These are phyloP conservation scores for Andrena dorsata DNA, from an alignment of 2,888 invertebrate genomes.

Conservation along the genomic window DNA sequence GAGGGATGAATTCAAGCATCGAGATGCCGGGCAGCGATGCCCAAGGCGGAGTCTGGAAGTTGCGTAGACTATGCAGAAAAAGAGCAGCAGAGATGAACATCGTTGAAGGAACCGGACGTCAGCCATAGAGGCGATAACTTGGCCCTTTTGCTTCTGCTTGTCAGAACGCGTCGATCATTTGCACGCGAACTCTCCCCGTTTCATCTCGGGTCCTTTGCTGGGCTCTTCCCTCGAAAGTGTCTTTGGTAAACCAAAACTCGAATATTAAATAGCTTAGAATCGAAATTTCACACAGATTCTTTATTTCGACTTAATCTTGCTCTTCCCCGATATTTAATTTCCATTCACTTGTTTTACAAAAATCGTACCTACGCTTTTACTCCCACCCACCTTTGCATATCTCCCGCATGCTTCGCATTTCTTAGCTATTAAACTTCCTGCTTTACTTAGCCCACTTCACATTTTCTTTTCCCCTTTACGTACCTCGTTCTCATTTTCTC, in stretches of 20 bases:
- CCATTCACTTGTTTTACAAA: no score
- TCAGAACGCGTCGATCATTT: constrained; percentile 55
- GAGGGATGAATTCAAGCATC: constrained; percentile 13
- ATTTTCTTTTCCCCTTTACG: no score
- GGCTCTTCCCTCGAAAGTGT: background rate
- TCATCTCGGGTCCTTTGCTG: constrained; percentile 2
- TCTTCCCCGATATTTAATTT: no score
- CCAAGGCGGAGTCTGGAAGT: constrained; percentile 15
- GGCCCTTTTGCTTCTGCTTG: constrained; percentile 29
- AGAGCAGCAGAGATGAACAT: constrained; percentile 7
- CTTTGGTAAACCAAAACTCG: background rate
- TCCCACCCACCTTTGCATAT: no score
- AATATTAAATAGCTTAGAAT: no score
- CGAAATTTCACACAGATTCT: no score
- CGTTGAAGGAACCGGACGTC: constrained; percentile 42
- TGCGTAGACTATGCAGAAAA: constrained; percentile 34
- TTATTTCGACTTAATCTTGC: no score
- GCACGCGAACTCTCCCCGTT: constrained; percentile 44
- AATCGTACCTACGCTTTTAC: no score
- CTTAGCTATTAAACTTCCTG: no score
- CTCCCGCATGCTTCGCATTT: no score
- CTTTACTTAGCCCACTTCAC: no score
- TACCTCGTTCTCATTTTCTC: no score
- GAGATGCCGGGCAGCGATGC: constrained; percentile 25
- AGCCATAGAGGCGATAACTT: constrained; percentile 21